Percentiles rank a stretch among this genome's conserved stretches.
Evolutionary conservation across 1,140 invertebrate species (phyloP).

Genomic region (Bradysia coprophila): DNA sequence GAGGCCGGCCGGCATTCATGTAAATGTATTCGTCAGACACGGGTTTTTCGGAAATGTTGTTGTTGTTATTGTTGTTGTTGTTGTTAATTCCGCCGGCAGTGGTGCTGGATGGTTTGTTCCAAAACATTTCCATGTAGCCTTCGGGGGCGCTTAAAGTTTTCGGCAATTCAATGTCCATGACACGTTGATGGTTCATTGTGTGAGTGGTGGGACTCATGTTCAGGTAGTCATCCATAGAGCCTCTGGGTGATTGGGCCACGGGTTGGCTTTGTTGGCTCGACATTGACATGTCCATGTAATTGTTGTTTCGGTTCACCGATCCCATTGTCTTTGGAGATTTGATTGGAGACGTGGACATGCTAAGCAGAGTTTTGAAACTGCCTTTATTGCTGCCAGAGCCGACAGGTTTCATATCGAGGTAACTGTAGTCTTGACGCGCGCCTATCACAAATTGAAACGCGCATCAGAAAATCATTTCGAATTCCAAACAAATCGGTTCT

Average conservation of each 20-base stretch:
- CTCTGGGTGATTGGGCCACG: slow-evolving; percentile 17
- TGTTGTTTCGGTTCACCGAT: slow-evolving; percentile 11
- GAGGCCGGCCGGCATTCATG: slow-evolving; percentile 17
- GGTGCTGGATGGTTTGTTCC: slow-evolving; percentile 16
- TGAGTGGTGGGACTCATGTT: slow-evolving; percentile 1
- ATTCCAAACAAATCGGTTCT: not conserved
- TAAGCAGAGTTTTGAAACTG: slow-evolving; percentile 1
- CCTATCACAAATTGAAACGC: not conserved
- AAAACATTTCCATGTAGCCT: slow-evolving; percentile 42
- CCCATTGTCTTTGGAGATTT: slow-evolving; percentile 5
- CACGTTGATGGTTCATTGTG: slow-evolving; percentile 12
- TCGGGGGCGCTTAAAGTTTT: slow-evolving; percentile 18
- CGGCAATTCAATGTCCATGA: slow-evolving; percentile 4
- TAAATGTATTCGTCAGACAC: slow-evolving; percentile 24
- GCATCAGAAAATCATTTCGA: not conserved
- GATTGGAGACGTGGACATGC: slow-evolving; percentile 5
- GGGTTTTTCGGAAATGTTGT: not conserved
- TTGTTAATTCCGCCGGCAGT: slow-evolving; percentile 1
- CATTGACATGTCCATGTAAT: slow-evolving; percentile 23
- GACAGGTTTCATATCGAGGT: slow-evolving; percentile 27
- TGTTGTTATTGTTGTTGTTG: slow-evolving; percentile 7
- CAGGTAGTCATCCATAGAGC: slow-evolving; percentile 5
- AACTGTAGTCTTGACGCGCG: slow-evolving; percentile 12
- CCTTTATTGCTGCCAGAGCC: slow-evolving; percentile 5
- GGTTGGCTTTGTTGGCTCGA: slow-evolving; percentile 5